Evolutionary conservation across 2,888 invertebrate genomes (phyloP).

Genomic region (Habrosyne pyritoides): DNA sequence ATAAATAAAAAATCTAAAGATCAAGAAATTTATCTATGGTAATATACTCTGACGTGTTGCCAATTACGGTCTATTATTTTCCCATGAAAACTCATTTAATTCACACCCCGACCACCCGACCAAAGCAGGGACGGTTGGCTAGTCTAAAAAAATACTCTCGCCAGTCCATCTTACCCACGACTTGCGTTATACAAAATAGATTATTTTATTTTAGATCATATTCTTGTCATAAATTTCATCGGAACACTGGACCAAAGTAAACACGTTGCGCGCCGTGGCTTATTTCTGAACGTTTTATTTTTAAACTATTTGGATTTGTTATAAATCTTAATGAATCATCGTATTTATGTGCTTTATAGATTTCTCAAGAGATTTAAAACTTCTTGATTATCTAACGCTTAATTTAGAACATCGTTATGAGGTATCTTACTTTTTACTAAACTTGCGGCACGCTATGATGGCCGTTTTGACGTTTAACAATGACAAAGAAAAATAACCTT

Average conservation of each 20-base stretch:
- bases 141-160: neutral
- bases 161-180: neutral
- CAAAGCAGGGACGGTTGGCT: neutral
- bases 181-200: neutral
- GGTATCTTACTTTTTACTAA: neutral
- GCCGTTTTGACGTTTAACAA: too few relatives aligned
- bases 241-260: constrained; percentile 27
- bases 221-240: constrained; percentile 25
- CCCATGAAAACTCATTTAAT: too few relatives aligned
- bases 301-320: constrained; percentile 22
- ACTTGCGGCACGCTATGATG: too few relatives aligned
- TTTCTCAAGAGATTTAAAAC: neutral
- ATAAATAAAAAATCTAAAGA: too few relatives aligned
- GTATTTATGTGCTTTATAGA: constrained; percentile 10
- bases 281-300: constrained; percentile 28
- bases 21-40: too few relatives aligned
- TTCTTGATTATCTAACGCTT: neutral
- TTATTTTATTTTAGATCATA: constrained; percentile 5
- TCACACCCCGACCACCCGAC: too few relatives aligned
- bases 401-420: neutral
- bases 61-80: too few relatives aligned
- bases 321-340: constrained; percentile 22
- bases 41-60: too few relatives aligned
- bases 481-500: too few relatives aligned
- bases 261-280: constrained; percentile 15